phyloP scores from a whole-genome alignment of 2,113 vertebrate species.

The Alosa alosa region DNA sequence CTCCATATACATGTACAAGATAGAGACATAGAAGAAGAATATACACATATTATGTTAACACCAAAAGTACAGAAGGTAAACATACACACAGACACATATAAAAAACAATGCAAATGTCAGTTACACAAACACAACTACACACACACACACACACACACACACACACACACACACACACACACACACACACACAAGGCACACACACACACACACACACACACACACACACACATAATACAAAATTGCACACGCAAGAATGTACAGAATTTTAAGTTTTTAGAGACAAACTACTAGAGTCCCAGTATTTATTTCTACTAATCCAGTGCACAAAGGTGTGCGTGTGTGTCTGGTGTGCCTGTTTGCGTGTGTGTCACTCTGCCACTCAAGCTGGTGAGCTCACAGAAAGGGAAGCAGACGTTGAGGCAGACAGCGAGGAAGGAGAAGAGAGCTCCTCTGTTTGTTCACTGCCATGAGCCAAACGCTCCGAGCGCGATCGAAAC shows the following conservation, averaged over 20 bases:
- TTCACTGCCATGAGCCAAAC: neutral
- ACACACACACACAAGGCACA: neutral
- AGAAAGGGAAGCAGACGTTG: neutral
- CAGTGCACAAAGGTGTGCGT: neutral
- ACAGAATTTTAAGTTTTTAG: neutral
- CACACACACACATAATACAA: neutral
- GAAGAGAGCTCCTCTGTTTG: neutral
- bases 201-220: neutral
- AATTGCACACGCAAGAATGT: neutral
- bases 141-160: neutral
- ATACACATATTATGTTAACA: neutral
- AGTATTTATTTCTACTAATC: neutral
- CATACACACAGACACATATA: neutral
- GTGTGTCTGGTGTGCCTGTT: neutral
- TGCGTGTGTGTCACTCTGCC: neutral
- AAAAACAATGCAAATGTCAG: neutral
- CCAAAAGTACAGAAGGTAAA: neutral
- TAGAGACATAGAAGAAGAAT: neutral
- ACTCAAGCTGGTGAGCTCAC: neutral
- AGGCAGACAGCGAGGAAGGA: neutral
- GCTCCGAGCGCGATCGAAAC: slow-evolving; percentile 6
- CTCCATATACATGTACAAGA: neutral
- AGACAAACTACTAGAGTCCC: too few relatives aligned
- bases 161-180: neutral
- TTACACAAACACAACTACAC: neutral